Percentiles rank a stretch among this genome's conserved stretches.
Evolutionary conservation across 1,140 invertebrate species (phyloP).

Genomic region (Neomicropteryx cornuta): DNA sequence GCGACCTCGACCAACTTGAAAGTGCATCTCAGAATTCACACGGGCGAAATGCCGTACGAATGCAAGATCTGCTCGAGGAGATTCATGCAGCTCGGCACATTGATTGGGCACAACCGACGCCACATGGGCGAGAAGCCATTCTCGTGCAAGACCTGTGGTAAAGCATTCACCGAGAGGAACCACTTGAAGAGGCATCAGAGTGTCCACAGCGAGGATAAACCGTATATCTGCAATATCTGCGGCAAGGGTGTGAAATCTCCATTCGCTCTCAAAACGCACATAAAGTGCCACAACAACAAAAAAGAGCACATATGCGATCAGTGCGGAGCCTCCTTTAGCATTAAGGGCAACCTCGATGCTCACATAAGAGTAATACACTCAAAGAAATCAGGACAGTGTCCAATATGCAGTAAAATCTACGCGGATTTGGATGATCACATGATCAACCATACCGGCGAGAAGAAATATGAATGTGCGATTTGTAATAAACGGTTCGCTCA

Average conservation of each 20-base stretch:
- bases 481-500: conserved; percentile 29
- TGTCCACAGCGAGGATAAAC: conserved; percentile 32
- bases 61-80: conserved; percentile 27
- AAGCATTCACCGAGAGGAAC: conserved; percentile 18
- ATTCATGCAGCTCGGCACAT: conserved; percentile 33
- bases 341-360: conserved; percentile 36
- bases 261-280: conserved; percentile 23
- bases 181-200: no score
- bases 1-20: conserved; percentile 18
- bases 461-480: conserved; percentile 46
- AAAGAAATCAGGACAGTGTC: conserved; percentile 27
- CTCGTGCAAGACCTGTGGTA: conserved; percentile 24
- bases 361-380: conserved; percentile 26
- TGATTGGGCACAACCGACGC: conserved; percentile 29
- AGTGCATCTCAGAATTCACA: conserved; percentile 29
- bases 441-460: conserved; percentile 51
- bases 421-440: conserved; percentile 40
- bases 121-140: conserved; percentile 19
- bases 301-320: conserved; percentile 32
- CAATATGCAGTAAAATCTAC: conserved; percentile 23
- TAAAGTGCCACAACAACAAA: conserved; percentile 29
- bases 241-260: conserved; percentile 41
- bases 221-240: conserved; percentile 42
- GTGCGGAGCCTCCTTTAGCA: conserved; percentile 39
- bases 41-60: conserved; percentile 21